A percentile compares a stretch with the other conserved stretches of the same genome.
These are phyloP conservation scores for Semicossyphus pulcher DNA, from an alignment of 2,113 vertebrate species.

Conservation along the genomic window DNA sequence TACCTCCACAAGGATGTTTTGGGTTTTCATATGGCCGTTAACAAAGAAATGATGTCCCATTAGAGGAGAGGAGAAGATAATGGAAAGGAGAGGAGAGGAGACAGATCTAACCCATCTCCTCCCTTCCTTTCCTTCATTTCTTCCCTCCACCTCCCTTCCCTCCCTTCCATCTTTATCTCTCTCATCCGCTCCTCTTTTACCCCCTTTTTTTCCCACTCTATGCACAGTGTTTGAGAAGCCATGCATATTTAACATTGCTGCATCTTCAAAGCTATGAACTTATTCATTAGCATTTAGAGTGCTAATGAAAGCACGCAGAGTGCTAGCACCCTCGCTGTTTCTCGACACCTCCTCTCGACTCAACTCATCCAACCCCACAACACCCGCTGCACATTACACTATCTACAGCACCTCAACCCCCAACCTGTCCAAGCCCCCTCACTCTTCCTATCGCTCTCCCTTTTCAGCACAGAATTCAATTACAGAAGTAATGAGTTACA, in stretches of 20 bases:
- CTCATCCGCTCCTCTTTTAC: slow-evolving; percentile 34
- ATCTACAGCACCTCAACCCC: slow-evolving; percentile 19
- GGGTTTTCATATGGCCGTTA: slow-evolving; percentile 18
- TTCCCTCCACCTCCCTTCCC: slow-evolving; percentile 1
- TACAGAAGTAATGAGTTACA: slow-evolving; percentile 24
- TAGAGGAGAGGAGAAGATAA: slow-evolving; percentile 20
- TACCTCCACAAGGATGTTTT: slow-evolving; percentile 35
- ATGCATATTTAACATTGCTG: slow-evolving; percentile 80
- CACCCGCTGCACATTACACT: slow-evolving; percentile 25
- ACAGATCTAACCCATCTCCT: not conserved
- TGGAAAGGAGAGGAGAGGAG: not conserved
- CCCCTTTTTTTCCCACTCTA: slow-evolving; percentile 4
- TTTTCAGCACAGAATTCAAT: slow-evolving; percentile 49
- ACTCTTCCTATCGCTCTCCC: slow-evolving; percentile 10
- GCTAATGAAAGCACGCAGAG: slow-evolving; percentile 80
- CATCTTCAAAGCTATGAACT: slow-evolving; percentile 81
- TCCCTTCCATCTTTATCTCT: slow-evolving; percentile 18
- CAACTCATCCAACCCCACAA: slow-evolving; percentile 19
- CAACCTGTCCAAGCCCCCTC: slow-evolving; percentile 20
- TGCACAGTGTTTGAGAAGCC: slow-evolving; percentile 55
- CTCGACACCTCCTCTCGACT: slow-evolving; percentile 51
- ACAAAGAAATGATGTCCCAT: slow-evolving; percentile 31
- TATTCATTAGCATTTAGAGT: slow-evolving; percentile 84
- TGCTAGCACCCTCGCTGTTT: slow-evolving; percentile 68
- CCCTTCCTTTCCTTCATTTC: not conserved